phyloP scores from a whole-genome alignment of 1,140 invertebrate genomes.

The Drosophila parabipectinata region DNA sequence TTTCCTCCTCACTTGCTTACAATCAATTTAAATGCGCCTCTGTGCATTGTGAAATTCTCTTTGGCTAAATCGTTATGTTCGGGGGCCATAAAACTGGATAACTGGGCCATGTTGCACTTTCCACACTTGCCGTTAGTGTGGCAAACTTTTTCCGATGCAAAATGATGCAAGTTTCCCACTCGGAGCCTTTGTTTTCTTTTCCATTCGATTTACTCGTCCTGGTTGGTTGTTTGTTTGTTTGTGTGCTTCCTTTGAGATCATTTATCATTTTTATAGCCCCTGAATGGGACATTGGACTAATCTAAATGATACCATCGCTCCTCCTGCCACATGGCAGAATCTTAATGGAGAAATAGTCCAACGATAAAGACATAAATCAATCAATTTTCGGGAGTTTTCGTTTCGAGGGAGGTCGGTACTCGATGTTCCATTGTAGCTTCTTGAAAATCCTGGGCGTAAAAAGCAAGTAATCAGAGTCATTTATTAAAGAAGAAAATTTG shows the following conservation, averaged over 20 bases:
- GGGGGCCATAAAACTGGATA: slow-evolving; percentile 51
- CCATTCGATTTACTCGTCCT: slow-evolving; percentile 10
- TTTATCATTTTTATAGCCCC: slow-evolving; percentile 76
- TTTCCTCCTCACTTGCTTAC: slow-evolving; percentile 49
- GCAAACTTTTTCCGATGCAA: slow-evolving; percentile 53
- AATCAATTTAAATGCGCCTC: slow-evolving; percentile 81
- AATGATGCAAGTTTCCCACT: slow-evolving; percentile 60
- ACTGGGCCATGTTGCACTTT: slow-evolving; percentile 48
- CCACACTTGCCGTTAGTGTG: slow-evolving; percentile 4
- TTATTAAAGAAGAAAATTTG: slow-evolving; percentile 5
- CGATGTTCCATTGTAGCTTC: slow-evolving; percentile 20
- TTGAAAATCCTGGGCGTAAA: slow-evolving; percentile 1
- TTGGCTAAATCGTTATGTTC: slow-evolving; percentile 62
- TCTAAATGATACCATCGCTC: slow-evolving; percentile 65
- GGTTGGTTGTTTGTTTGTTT: slow-evolving; percentile 2
- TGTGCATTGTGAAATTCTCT: slow-evolving; percentile 72
- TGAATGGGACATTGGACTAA: slow-evolving; percentile 64
- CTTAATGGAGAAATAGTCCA: slow-evolving; percentile 59
- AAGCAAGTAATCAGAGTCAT: slow-evolving; percentile 7
- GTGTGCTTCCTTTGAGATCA: slow-evolving; percentile 39
- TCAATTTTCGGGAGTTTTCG: slow-evolving; percentile 24
- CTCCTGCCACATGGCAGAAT: slow-evolving; percentile 10
- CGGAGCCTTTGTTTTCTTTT: slow-evolving; percentile 19
- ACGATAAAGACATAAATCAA: slow-evolving; percentile 60
- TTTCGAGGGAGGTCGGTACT: slow-evolving; percentile 9